These are phyloP conservation scores for Drosophila falleni DNA, from an alignment of 2,888 invertebrate genomes.

Conservation along the genomic window DNA sequence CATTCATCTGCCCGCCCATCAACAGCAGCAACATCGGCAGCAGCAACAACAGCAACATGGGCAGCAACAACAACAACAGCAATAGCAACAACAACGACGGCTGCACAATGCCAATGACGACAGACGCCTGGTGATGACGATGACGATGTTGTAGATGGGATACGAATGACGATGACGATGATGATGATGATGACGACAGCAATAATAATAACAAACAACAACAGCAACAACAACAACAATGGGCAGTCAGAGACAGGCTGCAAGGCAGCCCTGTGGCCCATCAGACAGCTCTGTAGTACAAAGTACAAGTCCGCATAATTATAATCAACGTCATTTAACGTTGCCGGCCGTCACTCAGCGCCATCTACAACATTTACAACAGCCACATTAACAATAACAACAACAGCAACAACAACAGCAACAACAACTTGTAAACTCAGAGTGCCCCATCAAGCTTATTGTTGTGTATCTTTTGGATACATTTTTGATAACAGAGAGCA, in stretches of 20 bases:
- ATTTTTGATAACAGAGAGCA: slow-evolving; percentile 75
- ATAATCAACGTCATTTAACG: slow-evolving; percentile 82
- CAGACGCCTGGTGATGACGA: slow-evolving; percentile 52
- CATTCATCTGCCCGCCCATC: slow-evolving; percentile 81
- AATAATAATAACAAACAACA: slow-evolving; percentile 73
- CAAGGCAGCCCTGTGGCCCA: slow-evolving; percentile 61
- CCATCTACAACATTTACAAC: slow-evolving; percentile 64
- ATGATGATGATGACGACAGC: slow-evolving; percentile 45
- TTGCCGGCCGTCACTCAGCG: slow-evolving; percentile 79
- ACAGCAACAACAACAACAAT: slow-evolving; percentile 30
- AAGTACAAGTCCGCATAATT: slow-evolving; percentile 83
- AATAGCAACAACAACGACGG: slow-evolving; percentile 48
- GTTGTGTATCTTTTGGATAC: slow-evolving; percentile 79
- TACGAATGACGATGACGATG: slow-evolving; percentile 57
- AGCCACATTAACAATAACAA: slow-evolving; percentile 42
- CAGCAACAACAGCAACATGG: slow-evolving; percentile 26
- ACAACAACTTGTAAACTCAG: slow-evolving; percentile 66
- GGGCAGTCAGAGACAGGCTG: slow-evolving; percentile 49
- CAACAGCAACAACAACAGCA: slow-evolving; percentile 37
- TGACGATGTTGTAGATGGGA: slow-evolving; percentile 58
- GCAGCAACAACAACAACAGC: slow-evolving; percentile 42
- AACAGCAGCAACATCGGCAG: slow-evolving; percentile 58
- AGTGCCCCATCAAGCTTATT: slow-evolving; percentile 73
- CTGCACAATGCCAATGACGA: slow-evolving; percentile 59
- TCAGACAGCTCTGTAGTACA: slow-evolving; percentile 64